These are phyloP conservation scores for Haliclona indistincta DNA, from an alignment of 37 sponge, comb jelly and placozoan species.

Conservation along the genomic window DNA sequence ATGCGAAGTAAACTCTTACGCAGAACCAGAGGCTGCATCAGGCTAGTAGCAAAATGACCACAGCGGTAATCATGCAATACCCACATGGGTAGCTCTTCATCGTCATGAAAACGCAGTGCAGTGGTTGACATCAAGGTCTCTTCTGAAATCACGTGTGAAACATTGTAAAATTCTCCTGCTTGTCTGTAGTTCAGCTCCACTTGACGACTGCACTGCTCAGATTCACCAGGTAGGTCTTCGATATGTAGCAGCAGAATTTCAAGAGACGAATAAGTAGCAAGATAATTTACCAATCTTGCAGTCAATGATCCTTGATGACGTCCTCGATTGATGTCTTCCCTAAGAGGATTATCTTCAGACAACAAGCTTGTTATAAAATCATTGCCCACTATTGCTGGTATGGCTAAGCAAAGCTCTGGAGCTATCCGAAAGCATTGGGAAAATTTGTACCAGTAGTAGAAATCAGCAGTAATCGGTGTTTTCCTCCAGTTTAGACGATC, in stretches of 20 bases:
- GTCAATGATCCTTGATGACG: no score
- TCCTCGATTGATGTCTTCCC: no score
- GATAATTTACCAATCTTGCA: not conserved
- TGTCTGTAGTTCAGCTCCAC: not conserved
- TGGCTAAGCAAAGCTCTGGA: conserved; percentile 22
- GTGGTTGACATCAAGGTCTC: not conserved
- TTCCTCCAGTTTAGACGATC: conserved; percentile 44
- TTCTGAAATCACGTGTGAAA: not conserved
- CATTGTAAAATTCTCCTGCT: not conserved
- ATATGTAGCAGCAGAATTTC: not conserved
- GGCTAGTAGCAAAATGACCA: not conserved
- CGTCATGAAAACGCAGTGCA: not conserved
- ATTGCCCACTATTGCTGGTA: conserved; percentile 70
- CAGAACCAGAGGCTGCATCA: not conserved
- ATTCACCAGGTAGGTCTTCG: not conserved
- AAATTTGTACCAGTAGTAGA: conserved; percentile 37
- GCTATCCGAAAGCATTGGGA: conserved; percentile 6
- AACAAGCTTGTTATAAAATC: conserved; percentile 37
- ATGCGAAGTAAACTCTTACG: not conserved
- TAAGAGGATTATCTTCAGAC: not conserved
- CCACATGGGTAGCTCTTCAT: not conserved
- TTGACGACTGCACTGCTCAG: not conserved
- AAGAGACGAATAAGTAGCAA: not conserved
- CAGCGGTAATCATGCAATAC: not conserved
- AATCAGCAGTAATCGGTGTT: conserved; percentile 33